These are phyloP conservation scores for Cebus imitator DNA, from an alignment of 2,113 vertebrate genomes.

Conservation along the genomic window DNA sequence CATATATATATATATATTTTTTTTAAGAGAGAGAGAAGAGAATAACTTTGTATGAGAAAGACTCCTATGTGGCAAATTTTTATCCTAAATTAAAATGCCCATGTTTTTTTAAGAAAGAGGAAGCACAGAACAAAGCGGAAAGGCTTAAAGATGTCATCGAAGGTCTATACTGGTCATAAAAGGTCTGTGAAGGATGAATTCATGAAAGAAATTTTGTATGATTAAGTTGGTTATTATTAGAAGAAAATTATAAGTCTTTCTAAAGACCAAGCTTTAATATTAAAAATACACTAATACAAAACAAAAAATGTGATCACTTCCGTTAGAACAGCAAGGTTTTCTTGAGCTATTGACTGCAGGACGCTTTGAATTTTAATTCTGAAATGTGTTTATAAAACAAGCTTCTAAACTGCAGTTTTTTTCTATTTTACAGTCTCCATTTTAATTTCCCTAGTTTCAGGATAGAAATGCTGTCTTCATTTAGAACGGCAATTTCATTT, in stretches of 20 bases:
- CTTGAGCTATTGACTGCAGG: neutral
- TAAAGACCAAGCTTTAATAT: neutral
- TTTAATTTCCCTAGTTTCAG: neutral
- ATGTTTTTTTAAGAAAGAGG: neutral
- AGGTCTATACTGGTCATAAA: neutral
- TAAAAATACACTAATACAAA: neutral
- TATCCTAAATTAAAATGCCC: neutral
- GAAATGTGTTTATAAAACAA: neutral
- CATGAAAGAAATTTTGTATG: neutral
- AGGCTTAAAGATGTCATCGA: neutral
- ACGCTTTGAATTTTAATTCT: neutral
- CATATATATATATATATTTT: no score
- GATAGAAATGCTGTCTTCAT: neutral
- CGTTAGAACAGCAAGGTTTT: neutral
- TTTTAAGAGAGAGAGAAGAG: neutral
- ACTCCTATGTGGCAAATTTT: neutral
- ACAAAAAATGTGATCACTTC: neutral
- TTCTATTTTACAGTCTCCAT: neutral
- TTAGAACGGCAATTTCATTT: neutral
- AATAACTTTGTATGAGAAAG: neutral
- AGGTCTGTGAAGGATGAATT: neutral
- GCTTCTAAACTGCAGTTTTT: neutral
- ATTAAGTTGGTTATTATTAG: neutral
- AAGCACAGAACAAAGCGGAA: neutral
- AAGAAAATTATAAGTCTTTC: neutral